Evolutionary conservation across 2,797 vertebrate species (phyloP).

Genomic region (Trachurus trachurus): DNA sequence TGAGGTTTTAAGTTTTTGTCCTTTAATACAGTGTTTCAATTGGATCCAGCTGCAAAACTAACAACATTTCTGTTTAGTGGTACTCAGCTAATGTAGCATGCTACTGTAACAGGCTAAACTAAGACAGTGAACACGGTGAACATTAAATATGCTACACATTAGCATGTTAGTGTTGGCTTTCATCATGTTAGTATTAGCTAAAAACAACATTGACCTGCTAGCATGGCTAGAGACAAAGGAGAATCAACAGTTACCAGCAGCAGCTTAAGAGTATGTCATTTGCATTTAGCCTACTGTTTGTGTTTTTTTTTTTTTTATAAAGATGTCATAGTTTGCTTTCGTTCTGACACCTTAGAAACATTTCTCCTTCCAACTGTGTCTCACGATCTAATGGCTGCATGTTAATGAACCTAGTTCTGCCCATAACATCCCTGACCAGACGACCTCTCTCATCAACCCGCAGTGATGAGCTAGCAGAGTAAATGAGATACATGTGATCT

Average conservation of each 20-base stretch:
- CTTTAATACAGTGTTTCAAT: background rate
- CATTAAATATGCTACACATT: background rate
- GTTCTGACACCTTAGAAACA: background rate
- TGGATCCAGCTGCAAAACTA: background rate
- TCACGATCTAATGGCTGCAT: background rate
- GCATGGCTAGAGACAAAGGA: background rate
- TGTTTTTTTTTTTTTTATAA: too few species aligned
- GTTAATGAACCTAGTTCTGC: background rate
- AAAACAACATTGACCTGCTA: background rate
- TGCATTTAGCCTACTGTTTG: too few species aligned
- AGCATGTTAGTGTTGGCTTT: background rate
- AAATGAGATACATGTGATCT: slow-evolving; percentile 22
- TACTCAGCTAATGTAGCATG: background rate
- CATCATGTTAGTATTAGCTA: background rate
- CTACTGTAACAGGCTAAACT: background rate
- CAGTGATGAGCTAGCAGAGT: slow-evolving; percentile 9
- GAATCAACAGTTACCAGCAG: too few species aligned
- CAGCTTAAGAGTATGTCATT: too few species aligned
- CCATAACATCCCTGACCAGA: background rate
- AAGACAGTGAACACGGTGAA: background rate
- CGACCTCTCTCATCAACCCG: slow-evolving; percentile 10
- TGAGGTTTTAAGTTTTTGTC: background rate
- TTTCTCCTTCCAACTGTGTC: background rate
- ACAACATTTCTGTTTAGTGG: background rate
- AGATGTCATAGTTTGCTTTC: background rate